Evolutionary conservation across 2,888 invertebrate genomes (phyloP), one percentile per base, ranked within the genome.

Genomic region (Acanthosepion lycidas): DNA sequence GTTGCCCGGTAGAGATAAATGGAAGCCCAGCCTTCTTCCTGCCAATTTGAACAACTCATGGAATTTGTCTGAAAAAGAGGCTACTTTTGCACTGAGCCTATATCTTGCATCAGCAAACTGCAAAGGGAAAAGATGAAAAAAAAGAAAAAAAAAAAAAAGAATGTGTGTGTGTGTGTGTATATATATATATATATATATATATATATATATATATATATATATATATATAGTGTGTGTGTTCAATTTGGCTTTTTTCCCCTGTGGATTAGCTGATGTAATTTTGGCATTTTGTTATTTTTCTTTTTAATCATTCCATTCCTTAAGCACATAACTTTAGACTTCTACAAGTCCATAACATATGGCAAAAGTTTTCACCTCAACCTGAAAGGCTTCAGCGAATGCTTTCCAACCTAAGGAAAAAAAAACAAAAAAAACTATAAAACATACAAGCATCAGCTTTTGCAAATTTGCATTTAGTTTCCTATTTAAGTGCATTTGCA

Each of bases 141-240:
- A 51, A 51, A 12, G 0, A 20, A 59, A 23, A 51, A 51, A 51
- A 51, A 12, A 15, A 15, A 51, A 51, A 5, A 12, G 0, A 9
- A 0, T 91, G 33, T 0, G 9, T 91, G 23, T 33, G 33, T 91
- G 4, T 33, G 6, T 91, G 5, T 91, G 5, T 91, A 91, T 91
- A 42, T 91, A 91, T 91, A 42, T 91, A 91, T 91, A 91, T n/a
- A n/a, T 91, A n/a, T n/a, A n/a, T 91, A 42, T n/a, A n/a, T n/a
- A n/a, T n/a, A 91, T 28, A 91, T 91, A 33, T 91, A 91, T 91
- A 91, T 9, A 91, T 91, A 91, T 9, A 91, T 91, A 9, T 23
- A 9, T 91, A 9, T 23, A 48, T 91, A 5, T 33, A n/a, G 8
- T 91, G 33, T 91, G 4, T 33, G 5, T 33, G 0, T 91, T 48